phyloP scores from a whole-genome alignment of 2,797 vertebrate species.

The Kryptopterus vitreolus region DNA sequence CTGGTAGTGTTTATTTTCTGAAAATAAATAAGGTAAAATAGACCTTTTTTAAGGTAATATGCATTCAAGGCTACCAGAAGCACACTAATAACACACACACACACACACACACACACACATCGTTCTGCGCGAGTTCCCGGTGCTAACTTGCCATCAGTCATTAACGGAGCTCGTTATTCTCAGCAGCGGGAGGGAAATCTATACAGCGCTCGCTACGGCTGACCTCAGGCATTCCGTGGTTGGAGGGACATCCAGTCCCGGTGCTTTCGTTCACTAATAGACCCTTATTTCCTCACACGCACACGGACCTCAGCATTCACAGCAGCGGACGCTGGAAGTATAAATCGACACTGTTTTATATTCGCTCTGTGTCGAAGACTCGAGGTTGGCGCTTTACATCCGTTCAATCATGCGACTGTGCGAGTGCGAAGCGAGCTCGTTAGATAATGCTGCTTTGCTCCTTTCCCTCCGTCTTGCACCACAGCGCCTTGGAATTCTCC shows the following conservation, averaged over 20 bases:
- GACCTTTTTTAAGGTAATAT: neutral
- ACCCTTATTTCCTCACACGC: neutral
- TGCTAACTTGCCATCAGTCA: slow-evolving; percentile 3
- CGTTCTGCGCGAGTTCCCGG: neutral
- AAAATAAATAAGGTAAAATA: neutral
- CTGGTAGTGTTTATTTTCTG: neutral
- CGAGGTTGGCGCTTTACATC: neutral
- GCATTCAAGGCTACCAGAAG: neutral
- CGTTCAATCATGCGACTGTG: neutral
- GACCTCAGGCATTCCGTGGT: slow-evolving; percentile 6
- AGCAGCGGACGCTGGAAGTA: neutral
- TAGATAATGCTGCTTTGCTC: neutral
- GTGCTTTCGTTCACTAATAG: slow-evolving; percentile 2
- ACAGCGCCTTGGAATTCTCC: neutral
- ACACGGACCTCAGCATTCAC: neutral
- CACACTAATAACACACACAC: neutral
- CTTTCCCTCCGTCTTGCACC: neutral
- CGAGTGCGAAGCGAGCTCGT: neutral
- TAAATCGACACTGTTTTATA: neutral
- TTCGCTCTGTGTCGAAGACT: neutral
- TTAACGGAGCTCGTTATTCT: slow-evolving; percentile 21
- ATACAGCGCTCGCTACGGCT: neutral
- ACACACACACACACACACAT: neutral
- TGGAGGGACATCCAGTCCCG: neutral
- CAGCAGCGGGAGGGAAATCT: neutral